phyloP scores from a whole-genome alignment of 1,140 invertebrate species.

The Drosophila malerkotliana region DNA sequence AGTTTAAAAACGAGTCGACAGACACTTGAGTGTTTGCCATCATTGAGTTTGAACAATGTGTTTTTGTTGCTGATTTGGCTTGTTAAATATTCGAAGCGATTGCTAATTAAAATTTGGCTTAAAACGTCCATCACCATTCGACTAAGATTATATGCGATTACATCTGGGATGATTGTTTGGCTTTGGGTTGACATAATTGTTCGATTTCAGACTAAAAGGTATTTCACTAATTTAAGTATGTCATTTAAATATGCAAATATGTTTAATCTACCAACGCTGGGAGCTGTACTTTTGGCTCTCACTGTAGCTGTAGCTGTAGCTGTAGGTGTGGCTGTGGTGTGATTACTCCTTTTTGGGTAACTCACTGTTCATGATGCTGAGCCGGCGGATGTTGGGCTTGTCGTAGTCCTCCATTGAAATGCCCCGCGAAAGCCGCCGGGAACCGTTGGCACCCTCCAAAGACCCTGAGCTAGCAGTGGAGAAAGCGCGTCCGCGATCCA shows the following conservation, averaged over 20 bases:
- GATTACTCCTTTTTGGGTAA: slow-evolving; percentile 76
- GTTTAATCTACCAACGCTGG: slow-evolving; percentile 50
- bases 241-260: slow-evolving; percentile 59
- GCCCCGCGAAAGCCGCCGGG: slow-evolving; percentile 86
- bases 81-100: slow-evolving; percentile 35
- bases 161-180: slow-evolving; percentile 64
- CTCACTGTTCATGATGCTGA: slow-evolving; percentile 86
- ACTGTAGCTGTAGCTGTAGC: slow-evolving; percentile 12
- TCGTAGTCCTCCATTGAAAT: slow-evolving; percentile 94
- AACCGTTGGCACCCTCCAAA: slow-evolving; percentile 70
- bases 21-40: neutral
- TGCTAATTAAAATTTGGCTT: slow-evolving; percentile 61
- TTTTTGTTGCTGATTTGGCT: slow-evolving; percentile 7
- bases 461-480: slow-evolving; percentile 85
- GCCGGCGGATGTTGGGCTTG: slow-evolving; percentile 90
- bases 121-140: slow-evolving; percentile 42
- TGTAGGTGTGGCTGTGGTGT: slow-evolving; percentile 17
- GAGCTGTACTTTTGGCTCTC: slow-evolving; percentile 19
- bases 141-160: slow-evolving; percentile 52
- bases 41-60: slow-evolving; percentile 11
- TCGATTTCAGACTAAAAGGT: slow-evolving; percentile 46
- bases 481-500: slow-evolving; percentile 87
- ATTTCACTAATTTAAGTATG: slow-evolving; percentile 52
- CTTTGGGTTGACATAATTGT: slow-evolving; percentile 41
- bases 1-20: slow-evolving; percentile 10